Evolutionary conservation across 2,888 invertebrate genomes (phyloP), one percentile per base, ranked within the genome.

Genomic region (Leptinotarsa haldemani): DNA sequence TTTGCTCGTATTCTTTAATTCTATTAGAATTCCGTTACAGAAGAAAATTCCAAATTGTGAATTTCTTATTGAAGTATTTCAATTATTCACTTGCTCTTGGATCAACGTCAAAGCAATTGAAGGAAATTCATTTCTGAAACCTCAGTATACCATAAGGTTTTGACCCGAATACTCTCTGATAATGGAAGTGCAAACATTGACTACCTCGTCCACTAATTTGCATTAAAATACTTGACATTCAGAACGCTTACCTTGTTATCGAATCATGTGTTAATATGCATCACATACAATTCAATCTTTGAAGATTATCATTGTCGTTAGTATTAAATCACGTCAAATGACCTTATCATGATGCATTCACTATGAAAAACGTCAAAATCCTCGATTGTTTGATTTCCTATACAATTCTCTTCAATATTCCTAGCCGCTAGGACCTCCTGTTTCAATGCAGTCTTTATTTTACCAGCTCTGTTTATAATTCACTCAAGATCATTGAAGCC

Each of bases 181-280:
- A 61, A 61, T 61, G n/a, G n/a, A 61, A 61, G n/a, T 61, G 61
- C n/a, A n/a, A 61, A 61, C 61, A 61, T 15, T 0, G 25, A 40
- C 25, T 61, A 61, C 40, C 16, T 61, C 30, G 18, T 40, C 7
- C n/a, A n/a, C n/a, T 61, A 15, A 61, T 61, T 61, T 30, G 40
- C 61, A 58, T 58, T 30, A 61, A 18, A 18, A 61, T 61, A 40
- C 61, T 61, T 61, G 61, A 61, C 15, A 25, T 61, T 61, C n/a
- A 13, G 16, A 30, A 61, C 16, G 13, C 25, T 61, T 30, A 61
- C 61, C 61, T 61, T 61, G 61, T 61, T 61, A 61, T 61, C 30
- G 56, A 16, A 15, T 50, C 4, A 50, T 50, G 50, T 56, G 56
- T 56, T 56, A 56, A 56, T 56, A 61, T 61, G 61, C 61, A 61